These are phyloP conservation scores for Coregonus sp. DNA, from an alignment of 2,797 vertebrate genomes.

Conservation along the genomic window DNA sequence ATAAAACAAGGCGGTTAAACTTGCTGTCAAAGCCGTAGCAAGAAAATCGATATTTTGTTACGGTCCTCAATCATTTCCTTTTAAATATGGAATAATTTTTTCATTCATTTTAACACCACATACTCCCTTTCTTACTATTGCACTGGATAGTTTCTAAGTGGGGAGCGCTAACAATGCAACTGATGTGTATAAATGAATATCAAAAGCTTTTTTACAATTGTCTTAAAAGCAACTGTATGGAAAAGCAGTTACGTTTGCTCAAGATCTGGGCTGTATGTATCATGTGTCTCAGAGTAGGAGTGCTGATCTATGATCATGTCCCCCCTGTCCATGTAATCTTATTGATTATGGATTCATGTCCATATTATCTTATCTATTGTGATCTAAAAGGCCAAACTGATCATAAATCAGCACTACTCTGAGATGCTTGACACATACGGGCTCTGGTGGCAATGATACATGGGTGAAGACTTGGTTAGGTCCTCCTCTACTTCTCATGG, in stretches of 20 bases:
- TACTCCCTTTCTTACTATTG: constrained; percentile 55
- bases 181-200: constrained; percentile 56
- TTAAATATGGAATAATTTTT: constrained; percentile 33
- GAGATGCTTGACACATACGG: neutral
- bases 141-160: constrained; percentile 60
- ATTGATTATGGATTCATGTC: too few relatives aligned
- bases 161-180: constrained; percentile 58
- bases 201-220: constrained; percentile 63
- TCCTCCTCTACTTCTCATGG: neutral
- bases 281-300: neutral
- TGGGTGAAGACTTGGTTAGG: neutral
- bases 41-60: constrained; percentile 31
- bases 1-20: constrained; percentile 62
- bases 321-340: neutral
- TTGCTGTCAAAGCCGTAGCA: constrained; percentile 19
- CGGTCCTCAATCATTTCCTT: constrained; percentile 23
- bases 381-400: neutral
- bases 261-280: neutral
- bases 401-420: neutral
- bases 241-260: constrained; percentile 14
- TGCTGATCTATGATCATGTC: neutral
- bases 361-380: neutral
- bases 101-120: neutral
- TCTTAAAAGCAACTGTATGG: constrained; percentile 19
- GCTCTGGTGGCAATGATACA: neutral